These are phyloP conservation scores for Drosophila sproati DNA, from an alignment of 1,140 invertebrate genomes.

Conservation along the genomic window DNA sequence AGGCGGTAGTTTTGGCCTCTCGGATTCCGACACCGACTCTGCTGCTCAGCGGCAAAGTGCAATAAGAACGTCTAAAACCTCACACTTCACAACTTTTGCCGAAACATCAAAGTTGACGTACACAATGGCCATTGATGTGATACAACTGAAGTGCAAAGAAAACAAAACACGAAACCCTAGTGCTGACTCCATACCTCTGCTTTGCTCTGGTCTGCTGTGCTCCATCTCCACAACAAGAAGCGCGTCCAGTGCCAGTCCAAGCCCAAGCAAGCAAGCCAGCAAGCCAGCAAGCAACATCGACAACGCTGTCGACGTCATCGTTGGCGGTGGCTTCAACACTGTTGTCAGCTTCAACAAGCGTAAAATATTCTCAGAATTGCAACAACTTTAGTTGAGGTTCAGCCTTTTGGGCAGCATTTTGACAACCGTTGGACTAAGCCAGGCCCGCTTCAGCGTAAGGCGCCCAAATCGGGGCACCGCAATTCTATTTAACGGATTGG, in stretches of 20 bases:
- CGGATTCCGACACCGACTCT: slow-evolving; percentile 31
- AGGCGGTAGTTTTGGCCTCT: slow-evolving; percentile 57
- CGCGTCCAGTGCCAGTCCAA: slow-evolving; percentile 8
- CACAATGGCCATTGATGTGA: slow-evolving; percentile 83
- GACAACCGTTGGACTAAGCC: slow-evolving; percentile 37
- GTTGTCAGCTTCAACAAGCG: slow-evolving; percentile 78
- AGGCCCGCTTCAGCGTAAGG: slow-evolving; percentile 39
- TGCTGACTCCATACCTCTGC: slow-evolving; percentile 11
- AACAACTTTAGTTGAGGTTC: slow-evolving; percentile 69
- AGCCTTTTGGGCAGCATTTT: slow-evolving; percentile 70
- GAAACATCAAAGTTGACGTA: slow-evolving; percentile 83
- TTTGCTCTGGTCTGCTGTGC: neutral
- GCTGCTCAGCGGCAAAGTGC: slow-evolving; percentile 58
- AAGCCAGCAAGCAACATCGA: slow-evolving; percentile 12
- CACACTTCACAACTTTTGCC: slow-evolving; percentile 83
- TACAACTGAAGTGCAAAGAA: slow-evolving; percentile 83
- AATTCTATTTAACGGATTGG: neutral
- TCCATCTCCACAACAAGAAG: slow-evolving; percentile 27
- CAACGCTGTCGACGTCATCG: slow-evolving; percentile 41
- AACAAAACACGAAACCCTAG: slow-evolving; percentile 80
- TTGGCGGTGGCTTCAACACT: slow-evolving; percentile 74
- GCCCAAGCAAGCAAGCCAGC: slow-evolving; percentile 1
- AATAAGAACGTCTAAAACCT: slow-evolving; percentile 83
- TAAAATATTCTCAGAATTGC: slow-evolving; percentile 82
- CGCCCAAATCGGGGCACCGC: slow-evolving; percentile 42